phyloP scores from a whole-genome alignment of 2,797 vertebrate species.

The Poeciliopsis gracilis region DNA sequence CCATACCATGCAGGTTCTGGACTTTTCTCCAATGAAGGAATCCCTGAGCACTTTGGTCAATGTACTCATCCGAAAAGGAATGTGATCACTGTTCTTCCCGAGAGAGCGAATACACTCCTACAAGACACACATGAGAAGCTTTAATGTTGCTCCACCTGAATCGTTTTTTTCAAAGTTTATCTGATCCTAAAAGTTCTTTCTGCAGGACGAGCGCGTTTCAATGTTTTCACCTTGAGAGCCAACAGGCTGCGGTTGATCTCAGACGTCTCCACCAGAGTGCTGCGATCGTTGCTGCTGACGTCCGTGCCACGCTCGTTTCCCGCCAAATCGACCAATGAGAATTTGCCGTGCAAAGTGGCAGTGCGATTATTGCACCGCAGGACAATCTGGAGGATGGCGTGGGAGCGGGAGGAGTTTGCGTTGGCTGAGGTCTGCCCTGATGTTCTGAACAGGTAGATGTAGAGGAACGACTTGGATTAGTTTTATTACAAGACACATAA shows the following conservation, averaged over 20 bases:
- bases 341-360: constrained; percentile 87
- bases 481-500: not conserved
- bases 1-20: constrained; percentile 95
- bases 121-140: constrained; percentile 6
- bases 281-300: constrained; percentile 89
- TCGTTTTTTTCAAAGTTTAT: not conserved
- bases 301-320: constrained; percentile 96
- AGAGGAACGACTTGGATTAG: not conserved
- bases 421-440: constrained; percentile 97
- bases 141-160: not conserved
- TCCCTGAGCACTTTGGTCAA: constrained; percentile 96
- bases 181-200: no score
- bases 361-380: constrained; percentile 81
- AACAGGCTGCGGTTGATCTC: constrained; percentile 98
- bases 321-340: constrained; percentile 95
- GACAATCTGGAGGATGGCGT: constrained; percentile 93
- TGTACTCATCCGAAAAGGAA: constrained; percentile 96
- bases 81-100: constrained; percentile 94
- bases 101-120: constrained; percentile 97
- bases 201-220: not conserved
- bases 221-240: constrained; percentile 89
- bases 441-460: constrained; percentile 78
- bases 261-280: constrained; percentile 90
- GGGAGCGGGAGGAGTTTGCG: constrained; percentile 93
- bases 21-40: constrained; percentile 96